Evolutionary conservation across 1,140 invertebrate species (phyloP), one percentile per base, ranked within the genome.

Genomic region (Hyles euphorbiae): DNA sequence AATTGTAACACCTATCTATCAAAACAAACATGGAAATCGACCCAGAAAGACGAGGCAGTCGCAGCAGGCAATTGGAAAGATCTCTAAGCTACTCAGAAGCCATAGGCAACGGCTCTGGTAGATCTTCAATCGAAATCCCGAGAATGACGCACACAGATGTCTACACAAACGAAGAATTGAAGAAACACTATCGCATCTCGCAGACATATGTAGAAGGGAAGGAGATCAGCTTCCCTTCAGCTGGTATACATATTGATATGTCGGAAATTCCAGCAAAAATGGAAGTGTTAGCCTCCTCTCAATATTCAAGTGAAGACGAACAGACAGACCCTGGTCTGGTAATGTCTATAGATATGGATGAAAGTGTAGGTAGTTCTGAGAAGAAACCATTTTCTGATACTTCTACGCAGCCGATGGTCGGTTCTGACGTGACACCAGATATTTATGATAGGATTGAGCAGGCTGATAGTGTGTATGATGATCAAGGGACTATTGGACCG

Each of bases 121-220:
- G 81, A 65, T 84, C 83, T 0, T 85, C 83, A 0, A 85, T 86
- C 46, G 83, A 86, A 69, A 87, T 88, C 56, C 83, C 83, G 56
- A 72, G 66, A 6, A 82, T 88, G 0, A 74, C 54, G 0, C 56
- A 84, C 55, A 85, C 83, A 33, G 83, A 88, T 32, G 83, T 88
- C 0, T 88, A 88, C 49, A 72, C 75, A 0, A 88, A 88, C 50
- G 86, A 87, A 67, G 86, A 88, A 65, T 60, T 86, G 0, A 88
- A 86, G 53, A 86, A 87, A 62, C 81, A 87, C 3, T 87, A 81
- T 58, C 68, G 86, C 46, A 87, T 88, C 56, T 86, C 81, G 0
- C 86, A 87, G 65, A 87, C 78, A 0, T 88, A 83, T 46, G 82
- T 88, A 1, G 86, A 88, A 75, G 86, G 86, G 0, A 84, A 80